Base-by-base conservation (phyloP, 2,888 invertebrate genomes). In the Ephialtes manifestator region DNA sequence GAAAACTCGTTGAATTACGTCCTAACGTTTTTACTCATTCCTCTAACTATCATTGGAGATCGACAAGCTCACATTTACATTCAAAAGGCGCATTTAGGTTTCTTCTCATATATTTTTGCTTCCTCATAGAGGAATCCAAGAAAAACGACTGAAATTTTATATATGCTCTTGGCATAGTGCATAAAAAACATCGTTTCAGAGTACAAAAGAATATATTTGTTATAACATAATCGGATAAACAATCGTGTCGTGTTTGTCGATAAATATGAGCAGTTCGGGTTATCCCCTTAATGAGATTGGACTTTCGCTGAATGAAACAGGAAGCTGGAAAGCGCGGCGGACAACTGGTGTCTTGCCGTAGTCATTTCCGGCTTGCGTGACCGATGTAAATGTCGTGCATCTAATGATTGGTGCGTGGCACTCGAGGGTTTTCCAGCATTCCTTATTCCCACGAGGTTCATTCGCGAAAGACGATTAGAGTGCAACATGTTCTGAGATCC, bases 391-490 rank as follows among this genome's bases (percentile, higher is more conserved):
- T 75, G 75, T 72, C 67, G 39, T 39, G 77, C 53, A 60, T 75
- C 18, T 63, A 51, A 79, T 81, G 80, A 76, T 74, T 67, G 81
- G 74, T 81, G 68, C 60, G 53, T 75, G 77, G 24, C 15, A 24
- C 51, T 46, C 31, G 18, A 13, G 46, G 67, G 67, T 1, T 48
- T 77, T 46, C 24, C 72, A 77, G 75, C 55, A 71, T 75, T 84
- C 53, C 63, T 68, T 53, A 77, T 86, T 86, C 86, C 80, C 86
- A 86, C 86, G 86, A 83, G 82, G 77, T 82, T 84, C 77, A 67
- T 84, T 83, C 76, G 77, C 85, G 79, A 79, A 75, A 79, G 71
- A 48, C 70, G 75, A 82, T 75, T 75, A 75, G 65, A 75, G 58
- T 24, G 43, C 67, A 68, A 58, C 48, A 71, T 65, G 1, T 31